Percentiles rank a stretch among this genome's conserved stretches.
phyloP scores from a whole-genome alignment of 2,888 invertebrate genomes.

The Euclidia mi region DNA sequence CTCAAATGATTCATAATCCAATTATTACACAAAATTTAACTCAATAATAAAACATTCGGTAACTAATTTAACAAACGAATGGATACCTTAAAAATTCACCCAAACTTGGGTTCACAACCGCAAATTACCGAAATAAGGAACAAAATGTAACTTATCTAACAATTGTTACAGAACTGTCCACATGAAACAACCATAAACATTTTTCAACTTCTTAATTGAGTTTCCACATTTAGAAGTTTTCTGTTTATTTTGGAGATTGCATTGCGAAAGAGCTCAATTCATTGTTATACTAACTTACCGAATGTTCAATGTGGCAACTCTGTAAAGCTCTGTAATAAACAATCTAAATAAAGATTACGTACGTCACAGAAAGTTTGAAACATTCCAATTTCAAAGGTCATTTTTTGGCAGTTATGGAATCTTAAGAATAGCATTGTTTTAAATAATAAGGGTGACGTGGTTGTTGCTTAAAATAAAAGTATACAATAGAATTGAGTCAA shows the following conservation, averaged over 20 bases:
- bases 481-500: conserved; percentile 4
- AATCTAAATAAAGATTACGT: conserved; percentile 20
- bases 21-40: background rate
- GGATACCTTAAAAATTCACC: conserved; percentile 6
- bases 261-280: conserved; percentile 40
- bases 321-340: conserved; percentile 22
- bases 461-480: background rate
- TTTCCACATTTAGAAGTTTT: conserved; percentile 65
- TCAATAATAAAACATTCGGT: background rate
- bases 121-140: conserved; percentile 56
- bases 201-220: conserved; percentile 68
- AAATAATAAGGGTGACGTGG: conserved; percentile 4
- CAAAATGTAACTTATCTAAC: conserved; percentile 57
- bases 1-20: too few relatives aligned
- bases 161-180: conserved; percentile 65
- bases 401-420: conserved; percentile 2
- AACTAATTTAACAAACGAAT: conserved; percentile 13
- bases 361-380: conserved; percentile 13
- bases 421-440: background rate
- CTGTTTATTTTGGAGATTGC: conserved; percentile 61
- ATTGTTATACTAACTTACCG: conserved; percentile 32
- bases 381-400: conserved; percentile 11
- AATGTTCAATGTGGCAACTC: conserved; percentile 11
- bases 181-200: conserved; percentile 61
- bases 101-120: conserved; percentile 35